Conservation (phyloP, 2,113 vertebrate genomes). For the Gnathonemus echidnorhynchus region DNA sequence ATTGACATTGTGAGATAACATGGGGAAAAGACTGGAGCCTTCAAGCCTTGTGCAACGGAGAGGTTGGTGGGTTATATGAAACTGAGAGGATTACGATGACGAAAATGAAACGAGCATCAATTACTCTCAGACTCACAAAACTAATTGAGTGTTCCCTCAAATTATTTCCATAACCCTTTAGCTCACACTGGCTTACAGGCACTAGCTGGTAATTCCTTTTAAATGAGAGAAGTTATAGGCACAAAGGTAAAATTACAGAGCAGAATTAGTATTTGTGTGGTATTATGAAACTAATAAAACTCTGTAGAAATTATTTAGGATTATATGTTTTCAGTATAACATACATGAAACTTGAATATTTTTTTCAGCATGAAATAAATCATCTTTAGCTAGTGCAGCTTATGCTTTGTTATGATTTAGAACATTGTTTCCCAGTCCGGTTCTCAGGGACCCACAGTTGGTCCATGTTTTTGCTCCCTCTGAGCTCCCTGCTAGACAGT, state of each 20-base stretch:
- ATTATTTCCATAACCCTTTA: slow-evolving; percentile 12
- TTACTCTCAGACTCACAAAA: slow-evolving; percentile 11
- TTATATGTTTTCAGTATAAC: neutral
- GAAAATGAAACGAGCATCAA: slow-evolving; percentile 17
- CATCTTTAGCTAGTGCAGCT: no score
- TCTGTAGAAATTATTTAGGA: neutral
- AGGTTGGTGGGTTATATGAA: neutral
- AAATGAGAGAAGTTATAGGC: slow-evolving; percentile 3
- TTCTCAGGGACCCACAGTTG: neutral
- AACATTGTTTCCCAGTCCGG: neutral
- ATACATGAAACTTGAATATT: neutral
- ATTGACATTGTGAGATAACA: slow-evolving; percentile 10
- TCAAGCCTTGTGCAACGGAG: neutral
- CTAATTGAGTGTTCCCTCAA: slow-evolving; percentile 12
- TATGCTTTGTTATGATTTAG: neutral
- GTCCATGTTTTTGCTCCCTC: neutral
- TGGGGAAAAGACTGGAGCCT: neutral
- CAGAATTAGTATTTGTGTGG: neutral
- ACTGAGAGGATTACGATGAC: neutral
- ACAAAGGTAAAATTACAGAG: neutral
- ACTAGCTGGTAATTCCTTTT: slow-evolving; percentile 18
- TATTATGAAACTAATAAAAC: neutral
- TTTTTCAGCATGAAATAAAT: neutral
- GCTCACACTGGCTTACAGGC: slow-evolving; percentile 5
- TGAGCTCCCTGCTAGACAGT: neutral